Evolutionary conservation across 1,140 invertebrate species (phyloP).

Genomic region (Drosophila melanica): DNA sequence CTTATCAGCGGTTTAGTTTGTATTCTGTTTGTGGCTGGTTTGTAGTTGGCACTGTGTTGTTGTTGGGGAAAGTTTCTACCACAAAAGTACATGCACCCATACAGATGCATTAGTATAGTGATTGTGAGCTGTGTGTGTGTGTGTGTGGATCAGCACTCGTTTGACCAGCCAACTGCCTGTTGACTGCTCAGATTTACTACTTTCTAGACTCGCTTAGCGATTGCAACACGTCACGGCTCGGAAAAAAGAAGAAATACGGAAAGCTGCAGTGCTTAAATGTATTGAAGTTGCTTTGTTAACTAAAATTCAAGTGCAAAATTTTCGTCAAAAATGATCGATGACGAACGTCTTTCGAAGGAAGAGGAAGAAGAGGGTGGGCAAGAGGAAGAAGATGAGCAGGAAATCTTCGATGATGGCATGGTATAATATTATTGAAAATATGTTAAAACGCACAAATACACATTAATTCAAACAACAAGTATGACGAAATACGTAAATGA

Average conservation of each 20-base stretch:
- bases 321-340: conserved; percentile 52
- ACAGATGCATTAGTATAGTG: conserved; percentile 25
- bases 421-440: conserved; percentile 43
- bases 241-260: conserved; percentile 32
- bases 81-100: conserved; percentile 9
- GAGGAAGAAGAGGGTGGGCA: conserved; percentile 32
- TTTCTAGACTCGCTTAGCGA: conserved; percentile 75
- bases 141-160: conserved; percentile 55
- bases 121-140: conserved; percentile 30
- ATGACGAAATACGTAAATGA: conserved; percentile 61
- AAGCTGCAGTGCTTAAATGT: too few relatives aligned
- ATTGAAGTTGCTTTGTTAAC: conserved; percentile 7
- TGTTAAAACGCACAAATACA: neutral
- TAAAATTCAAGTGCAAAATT: conserved; percentile 5
- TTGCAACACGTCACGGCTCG: conserved; percentile 70
- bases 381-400: conserved; percentile 63
- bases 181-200: conserved; percentile 67
- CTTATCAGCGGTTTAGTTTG: conserved; percentile 50
- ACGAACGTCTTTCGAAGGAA: conserved; percentile 24
- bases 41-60: conserved; percentile 26
- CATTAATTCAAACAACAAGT: conserved; percentile 27
- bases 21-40: conserved; percentile 35
- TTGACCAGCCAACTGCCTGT: conserved; percentile 62
- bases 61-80: conserved; percentile 74
- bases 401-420: conserved; percentile 69